phyloP scores from a whole-genome alignment of 2,113 vertebrate genomes.

The Apodemus sylvaticus region DNA sequence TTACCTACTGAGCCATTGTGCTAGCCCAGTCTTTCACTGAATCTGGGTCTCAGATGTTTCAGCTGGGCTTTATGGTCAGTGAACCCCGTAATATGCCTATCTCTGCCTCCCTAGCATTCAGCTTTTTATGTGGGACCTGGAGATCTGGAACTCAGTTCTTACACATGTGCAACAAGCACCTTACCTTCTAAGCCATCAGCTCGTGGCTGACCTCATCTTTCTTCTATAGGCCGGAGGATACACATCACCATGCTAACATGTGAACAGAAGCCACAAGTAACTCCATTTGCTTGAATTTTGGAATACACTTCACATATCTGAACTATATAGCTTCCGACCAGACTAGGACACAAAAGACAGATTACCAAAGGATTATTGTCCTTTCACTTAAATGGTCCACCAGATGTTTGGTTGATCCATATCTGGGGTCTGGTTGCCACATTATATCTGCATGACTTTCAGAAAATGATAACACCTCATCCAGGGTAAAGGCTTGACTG shows the following conservation, averaged over 20 bases:
- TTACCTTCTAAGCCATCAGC: too few relatives aligned
- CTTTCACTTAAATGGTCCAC: slow-evolving; percentile 23
- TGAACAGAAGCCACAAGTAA: background rate
- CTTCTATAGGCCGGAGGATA: slow-evolving; percentile 18
- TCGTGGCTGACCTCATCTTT: background rate
- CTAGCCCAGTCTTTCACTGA: background rate
- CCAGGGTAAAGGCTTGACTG: background rate
- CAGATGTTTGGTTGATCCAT: background rate
- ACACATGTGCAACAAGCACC: background rate
- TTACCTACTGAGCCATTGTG: background rate
- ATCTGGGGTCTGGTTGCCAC: background rate
- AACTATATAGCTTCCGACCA: background rate
- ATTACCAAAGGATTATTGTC: background rate
- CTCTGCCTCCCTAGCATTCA: background rate
- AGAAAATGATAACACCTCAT: background rate
- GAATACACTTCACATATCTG: background rate
- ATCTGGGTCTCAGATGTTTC: background rate
- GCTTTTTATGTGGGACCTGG: background rate
- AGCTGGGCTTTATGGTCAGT: background rate
- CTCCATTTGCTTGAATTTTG: slow-evolving; percentile 35
- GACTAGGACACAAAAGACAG: background rate
- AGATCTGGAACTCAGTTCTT: background rate
- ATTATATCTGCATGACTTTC: slow-evolving; percentile 8
- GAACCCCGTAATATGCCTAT: too few relatives aligned
- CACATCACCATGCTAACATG: background rate